Evolutionary conservation across 2,797 vertebrate species (phyloP), one percentile per base, ranked within the genome.

Genomic region (Eulemur albifrons): DNA sequence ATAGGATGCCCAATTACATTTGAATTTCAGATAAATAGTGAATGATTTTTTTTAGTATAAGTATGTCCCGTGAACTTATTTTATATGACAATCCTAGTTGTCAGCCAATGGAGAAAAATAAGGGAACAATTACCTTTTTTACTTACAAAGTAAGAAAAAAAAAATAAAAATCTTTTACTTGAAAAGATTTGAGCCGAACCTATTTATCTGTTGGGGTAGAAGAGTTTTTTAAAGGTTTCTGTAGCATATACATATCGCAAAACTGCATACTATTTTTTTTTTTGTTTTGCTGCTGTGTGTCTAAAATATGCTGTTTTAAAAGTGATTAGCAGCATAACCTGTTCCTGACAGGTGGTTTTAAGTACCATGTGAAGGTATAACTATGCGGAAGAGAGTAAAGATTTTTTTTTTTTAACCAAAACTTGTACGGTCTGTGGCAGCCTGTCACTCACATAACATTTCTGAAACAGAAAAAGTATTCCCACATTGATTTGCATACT

Each of bases 391-490:
- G 40, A 38, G 10, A 79, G 48, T 73, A 76, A 72, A 40, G 52
- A 32, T 38, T 48, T 84, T 80, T 77, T 67, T 52, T 67, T 52
- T 67, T 32, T 8, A 88, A 25, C 25, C 52, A 61, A 89, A 92
- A 70, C 21, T 57, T 92, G 32, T 59, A 88, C 12, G 73, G 11
- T 94, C 52, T 4, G 40, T 21, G 67, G 54, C 40, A 96, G 59
- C 23, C 67, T 95, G 17, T 54, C 69, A 85, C 18, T 93, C 30
- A 70, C 57, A 92, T 45, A 17, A 88, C 69, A 88, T 89, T 95
- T 95, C 86, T 91, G 43, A 94, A 88, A 96, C 50, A 96, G 59
- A 70, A 73, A 90, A 40, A 52, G 4, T 59, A 87, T 73, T 93
- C n/a, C 5, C 86, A 48, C 59, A 38, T 92, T 92, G 30, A 92